Base-by-base conservation (phyloP, 2,888 invertebrate species). In the Xanthorhoe spadicearia region DNA sequence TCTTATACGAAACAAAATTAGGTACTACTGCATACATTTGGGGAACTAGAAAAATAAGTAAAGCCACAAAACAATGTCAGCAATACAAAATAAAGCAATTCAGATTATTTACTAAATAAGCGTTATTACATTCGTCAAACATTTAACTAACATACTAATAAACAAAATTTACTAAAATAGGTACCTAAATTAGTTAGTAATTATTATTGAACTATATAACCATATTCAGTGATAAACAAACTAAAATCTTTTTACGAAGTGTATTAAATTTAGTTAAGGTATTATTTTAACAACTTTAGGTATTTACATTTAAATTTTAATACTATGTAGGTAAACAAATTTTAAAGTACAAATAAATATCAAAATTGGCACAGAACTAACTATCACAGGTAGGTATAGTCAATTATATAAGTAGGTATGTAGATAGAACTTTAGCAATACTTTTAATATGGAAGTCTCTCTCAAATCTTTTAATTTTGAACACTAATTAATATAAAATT, bases 351-450 rank as follows among this genome's bases (percentile, higher is more conserved):
- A 35, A 54, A 54, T 54, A 54, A 17, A 23, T 56, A 17, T 56
- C 18, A 43, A 50, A 56, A 19, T 61, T 55, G 61, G 55, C 49
- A 59, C 51, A 61, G 55, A 55, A 61, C 61, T 61, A 38, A 23
- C 64, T 46, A 58, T 57, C 64, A 65, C 64, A 64, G 64, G 48
- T 49, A 17, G 28, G n/a, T 58, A 63, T 52, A 64, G 10, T 43
- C 23, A 57, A 55, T 48, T 50, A 35, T 50, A 35, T 59, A 49
- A 35, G 23, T 23, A 23, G 23, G 4, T 23, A 18, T 28, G 13
- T n/a, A n/a, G n/a, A 49, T 19, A 48, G 48, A 19, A 61, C 35
- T 48, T 43, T 13, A 43, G 38, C 13, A 43, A 43, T 38, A 38
- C 35, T 53, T 46, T 18, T 46, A 53, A 53, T 32, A 17, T 17